Evolutionary conservation across 2,797 vertebrate genomes (phyloP), one percentile per base, ranked within the genome.

Genomic region (Chrosomus eos): DNA sequence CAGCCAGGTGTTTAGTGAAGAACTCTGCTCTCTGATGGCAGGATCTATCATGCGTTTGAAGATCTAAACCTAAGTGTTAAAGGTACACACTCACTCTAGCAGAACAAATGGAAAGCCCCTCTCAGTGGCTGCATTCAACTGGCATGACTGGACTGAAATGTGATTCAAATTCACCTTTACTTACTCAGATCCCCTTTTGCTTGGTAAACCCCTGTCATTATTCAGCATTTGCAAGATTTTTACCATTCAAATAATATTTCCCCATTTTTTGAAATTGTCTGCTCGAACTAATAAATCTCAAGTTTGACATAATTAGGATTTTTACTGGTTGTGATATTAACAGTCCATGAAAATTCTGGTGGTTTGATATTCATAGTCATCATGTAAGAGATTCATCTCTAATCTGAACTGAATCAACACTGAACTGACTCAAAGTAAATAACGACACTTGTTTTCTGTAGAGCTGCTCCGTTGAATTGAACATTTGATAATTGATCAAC

Each of bases 171-270:
- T 13, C 4, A 45, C 28, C 38, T 74, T 80, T 36, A 26, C 8
- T 66, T 82, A 36, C 31, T 74, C 58, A 51, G 1, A 66, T 45
- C 5, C 2, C 7, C 19, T 33, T n/a, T 68, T n/a, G 26, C 19
- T 53, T 21, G 71, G 58, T 66, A 75, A 74, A 38, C 26, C 81
- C 81, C 58, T 66, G 26, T 60, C 2, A 26, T 66, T 45, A 82
- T 26, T 74, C 28, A 82, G 13, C 28, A 82, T 51, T 74, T 51
- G 21, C 16, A 45, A 64, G 3, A 21, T 5, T 21, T 7, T 31
- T 58, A 40, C 5, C 5, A 21, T 55, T 70, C 21, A 53, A 10
- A 11, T 26, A 40, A 5, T 7, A 40, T 31, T 28, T 19, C 2
- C 9, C 4, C 6, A 45, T 58, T n/a, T 58, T 5, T 28, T 28